Base-by-base conservation (phyloP, 1,140 invertebrate genomes). In the Zaprionus kolodkinae region DNA sequence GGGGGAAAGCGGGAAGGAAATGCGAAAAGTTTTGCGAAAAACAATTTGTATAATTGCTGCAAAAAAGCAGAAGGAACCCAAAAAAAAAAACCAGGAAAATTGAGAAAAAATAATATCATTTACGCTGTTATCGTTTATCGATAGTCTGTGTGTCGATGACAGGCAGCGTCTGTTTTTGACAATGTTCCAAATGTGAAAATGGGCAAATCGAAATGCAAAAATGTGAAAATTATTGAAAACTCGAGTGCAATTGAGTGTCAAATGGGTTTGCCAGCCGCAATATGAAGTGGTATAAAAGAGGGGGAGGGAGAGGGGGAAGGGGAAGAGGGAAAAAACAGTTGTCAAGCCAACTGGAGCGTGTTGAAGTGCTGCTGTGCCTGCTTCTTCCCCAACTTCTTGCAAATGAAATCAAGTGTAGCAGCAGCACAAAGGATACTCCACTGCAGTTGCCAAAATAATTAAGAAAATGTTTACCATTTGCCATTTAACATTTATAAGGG, bases 241-340 rank as follows among this genome's bases (percentile, higher is more conserved):
- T 70, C 54, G 69, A 88, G 77, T 73, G 70, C 78, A 87, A 87
- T 86, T 72, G 82, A 86, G 64, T 81, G 82, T 86, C 79, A 85
- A 84, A 84, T 81, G 69, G 63, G 27, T 72, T 76, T 66, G 36
- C 56, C 61, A 61, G 55, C 61, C 61, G 21, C 60, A 76, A 68
- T 66, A 54, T 30, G 11, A 43, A 40, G 27, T 12, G n/a, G n/a
- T 10, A 36, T 6, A 15, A n/a, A n/a, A 36, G 27, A 45, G 36
- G 7, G 11, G 9, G 35, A 66, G 10, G 11, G 50, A 2, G 5
- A n/a, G 36, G 12, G 36, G 4, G 36, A 5, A 6, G n/a, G 2
- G 40, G 7, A 1, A 13, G 36, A 11, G 7, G n/a, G 7, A 2
- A 13, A 45, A 11, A 55, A 35, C 27, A 2, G 45, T 56, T 66